Evolutionary conservation across 2,113 vertebrate genomes (phyloP).

Genomic region (Gasterosteus nipponicus): DNA sequence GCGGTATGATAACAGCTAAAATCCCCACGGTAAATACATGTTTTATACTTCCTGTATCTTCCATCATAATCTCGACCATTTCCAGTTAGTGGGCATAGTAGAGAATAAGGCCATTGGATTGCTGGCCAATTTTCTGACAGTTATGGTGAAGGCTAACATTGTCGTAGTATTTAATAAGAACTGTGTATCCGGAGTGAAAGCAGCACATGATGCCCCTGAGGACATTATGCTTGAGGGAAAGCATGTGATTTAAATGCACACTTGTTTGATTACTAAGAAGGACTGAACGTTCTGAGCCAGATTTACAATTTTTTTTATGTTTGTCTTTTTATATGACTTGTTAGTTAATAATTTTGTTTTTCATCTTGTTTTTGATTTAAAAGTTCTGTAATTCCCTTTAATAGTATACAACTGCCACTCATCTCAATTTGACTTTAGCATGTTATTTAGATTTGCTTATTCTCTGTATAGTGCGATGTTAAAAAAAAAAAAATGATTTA

Average conservation of each 20-base stretch:
- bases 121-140: conserved; percentile 2
- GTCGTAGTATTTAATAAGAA: conserved; percentile 1
- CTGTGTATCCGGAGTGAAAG: neutral
- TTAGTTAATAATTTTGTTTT: neutral
- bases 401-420: neutral
- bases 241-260: conserved; percentile 2
- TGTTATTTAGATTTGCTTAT: conserved; percentile 27
- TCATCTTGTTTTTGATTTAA: conserved; percentile 13
- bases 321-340: neutral
- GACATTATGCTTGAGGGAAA: neutral
- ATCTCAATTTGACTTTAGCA: conserved; percentile 21
- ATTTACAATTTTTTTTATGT: neutral
- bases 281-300: conserved; percentile 7
- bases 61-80: neutral
- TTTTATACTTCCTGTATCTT: neutral
- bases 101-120: neutral
- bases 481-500: conserved; percentile 14
- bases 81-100: conserved; percentile 2
- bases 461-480: neutral
- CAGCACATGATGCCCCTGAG: neutral
- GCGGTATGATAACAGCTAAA: neutral
- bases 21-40: neutral
- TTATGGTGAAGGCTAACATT: neutral
- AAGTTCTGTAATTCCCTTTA: conserved; percentile 18
- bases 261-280: conserved; percentile 12